A percentile compares a stretch with the other conserved stretches of the same genome.
Conservation (phyloP, 2,888 invertebrate species). For the Nemurella pictetii region DNA sequence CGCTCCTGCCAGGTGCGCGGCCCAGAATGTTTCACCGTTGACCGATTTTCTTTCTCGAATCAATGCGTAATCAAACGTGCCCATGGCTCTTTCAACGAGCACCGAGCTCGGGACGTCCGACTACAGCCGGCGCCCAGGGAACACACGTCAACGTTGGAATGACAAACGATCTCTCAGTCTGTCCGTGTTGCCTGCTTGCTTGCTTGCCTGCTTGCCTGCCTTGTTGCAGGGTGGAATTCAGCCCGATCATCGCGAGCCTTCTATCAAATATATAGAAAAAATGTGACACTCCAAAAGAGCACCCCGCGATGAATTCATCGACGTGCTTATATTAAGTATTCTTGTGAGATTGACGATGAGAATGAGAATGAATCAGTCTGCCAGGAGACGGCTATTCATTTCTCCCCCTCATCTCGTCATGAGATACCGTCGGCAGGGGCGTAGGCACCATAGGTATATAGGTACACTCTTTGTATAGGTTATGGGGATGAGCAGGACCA, state of each 20-base stretch:
- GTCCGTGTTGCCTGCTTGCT: no score
- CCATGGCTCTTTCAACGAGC: neutral
- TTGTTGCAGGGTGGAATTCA: neutral
- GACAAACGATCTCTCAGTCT: neutral
- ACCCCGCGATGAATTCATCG: neutral
- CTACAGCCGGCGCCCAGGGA: neutral
- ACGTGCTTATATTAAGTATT: neutral
- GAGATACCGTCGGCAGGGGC: neutral
- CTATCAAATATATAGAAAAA: neutral
- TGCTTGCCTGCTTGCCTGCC: no score
- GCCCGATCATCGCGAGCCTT: neutral
- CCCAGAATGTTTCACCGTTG: neutral
- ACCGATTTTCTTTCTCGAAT: neutral
- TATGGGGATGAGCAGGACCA: no score
- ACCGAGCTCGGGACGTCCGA: no score
- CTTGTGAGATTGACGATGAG: neutral
- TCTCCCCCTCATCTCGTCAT: constrained; percentile 2
- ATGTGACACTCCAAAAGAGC: neutral
- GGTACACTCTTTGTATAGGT: no score
- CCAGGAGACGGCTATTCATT: no score
- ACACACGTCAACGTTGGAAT: neutral
- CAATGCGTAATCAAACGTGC: neutral
- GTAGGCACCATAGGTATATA: no score
- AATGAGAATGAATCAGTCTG: neutral
- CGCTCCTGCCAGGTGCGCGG: neutral